Conservation (phyloP, 2,888 invertebrate genomes). For the Tinea pellionella region DNA sequence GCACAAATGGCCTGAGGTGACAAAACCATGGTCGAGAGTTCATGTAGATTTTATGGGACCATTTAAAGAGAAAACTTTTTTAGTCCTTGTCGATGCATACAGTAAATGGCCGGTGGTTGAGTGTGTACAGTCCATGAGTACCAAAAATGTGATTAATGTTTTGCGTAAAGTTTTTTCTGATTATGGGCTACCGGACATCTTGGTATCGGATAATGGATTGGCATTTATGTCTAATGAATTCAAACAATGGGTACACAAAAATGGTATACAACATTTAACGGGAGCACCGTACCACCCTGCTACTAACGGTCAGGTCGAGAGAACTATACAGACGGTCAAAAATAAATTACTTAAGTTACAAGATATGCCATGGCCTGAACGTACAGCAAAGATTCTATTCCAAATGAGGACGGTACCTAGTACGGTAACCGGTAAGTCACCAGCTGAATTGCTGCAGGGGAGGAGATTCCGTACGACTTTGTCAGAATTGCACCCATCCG, state of each 20-base stretch:
- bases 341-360: conserved; percentile 12
- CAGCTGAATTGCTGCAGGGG: conserved; percentile 18
- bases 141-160: conserved; percentile 1
- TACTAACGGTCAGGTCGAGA: conserved; percentile 18
- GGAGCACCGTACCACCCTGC: conserved; percentile 18
- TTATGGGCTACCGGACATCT: conserved; percentile 1
- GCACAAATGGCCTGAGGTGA: conserved; percentile 17
- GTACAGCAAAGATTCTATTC: conserved; percentile 18
- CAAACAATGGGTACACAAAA: conserved; percentile 3
- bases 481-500: conserved; percentile 1
- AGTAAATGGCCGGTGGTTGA: conserved; percentile 19
- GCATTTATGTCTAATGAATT: conserved; percentile 14
- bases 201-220: conserved; percentile 12
- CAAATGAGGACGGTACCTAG: conserved; percentile 14
- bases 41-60: conserved; percentile 21
- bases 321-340: conserved; percentile 18
- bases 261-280: conserved; percentile 15
- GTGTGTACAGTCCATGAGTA: background rate
- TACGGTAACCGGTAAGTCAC: conserved; percentile 17
- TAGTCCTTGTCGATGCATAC: conserved; percentile 18
- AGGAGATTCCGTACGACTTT: conserved; percentile 15
- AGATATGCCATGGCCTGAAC: conserved; percentile 15
- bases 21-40: conserved; percentile 18
- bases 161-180: conserved; percentile 7
- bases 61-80: conserved; percentile 18